These are phyloP conservation scores for Anthopleura sola DNA, from an alignment of 64 coral and sea anemone species.

Conservation along the genomic window DNA sequence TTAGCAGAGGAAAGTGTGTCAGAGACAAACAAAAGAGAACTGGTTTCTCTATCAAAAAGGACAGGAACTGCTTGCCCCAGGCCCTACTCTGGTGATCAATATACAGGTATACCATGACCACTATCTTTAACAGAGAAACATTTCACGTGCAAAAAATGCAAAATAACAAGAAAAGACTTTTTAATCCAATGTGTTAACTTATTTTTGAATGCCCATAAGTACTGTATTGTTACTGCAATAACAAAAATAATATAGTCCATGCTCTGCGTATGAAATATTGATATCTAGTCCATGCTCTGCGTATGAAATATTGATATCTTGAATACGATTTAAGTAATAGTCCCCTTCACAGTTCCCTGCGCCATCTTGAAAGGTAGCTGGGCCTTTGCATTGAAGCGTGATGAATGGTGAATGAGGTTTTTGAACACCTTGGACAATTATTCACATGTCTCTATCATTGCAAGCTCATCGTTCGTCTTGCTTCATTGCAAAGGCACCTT, in stretches of 20 bases:
- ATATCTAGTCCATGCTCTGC: background rate
- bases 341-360: too few relatives aligned
- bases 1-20: background rate
- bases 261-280: background rate
- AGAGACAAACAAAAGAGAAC: slow-evolving; percentile 3
- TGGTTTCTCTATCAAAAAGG: background rate
- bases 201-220: slow-evolving; percentile 19
- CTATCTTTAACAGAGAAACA: background rate
- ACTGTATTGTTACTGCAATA: background rate
- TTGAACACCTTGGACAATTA: too few relatives aligned
- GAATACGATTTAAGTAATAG: too few relatives aligned
- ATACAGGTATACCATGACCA: slow-evolving; percentile 11
- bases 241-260: background rate
- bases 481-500: too few relatives aligned
- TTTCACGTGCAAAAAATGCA: background rate
- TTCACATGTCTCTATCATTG: too few relatives aligned
- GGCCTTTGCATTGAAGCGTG: too few relatives aligned
- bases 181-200: slow-evolving; percentile 27
- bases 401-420: too few relatives aligned
- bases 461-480: too few relatives aligned
- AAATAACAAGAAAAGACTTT: slow-evolving; percentile 18
- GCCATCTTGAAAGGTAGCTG: too few relatives aligned
- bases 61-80: background rate
- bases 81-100: background rate
- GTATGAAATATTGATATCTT: background rate